phyloP scores from a whole-genome alignment of 2,888 invertebrate genomes.

The Heliconius ethilla region DNA sequence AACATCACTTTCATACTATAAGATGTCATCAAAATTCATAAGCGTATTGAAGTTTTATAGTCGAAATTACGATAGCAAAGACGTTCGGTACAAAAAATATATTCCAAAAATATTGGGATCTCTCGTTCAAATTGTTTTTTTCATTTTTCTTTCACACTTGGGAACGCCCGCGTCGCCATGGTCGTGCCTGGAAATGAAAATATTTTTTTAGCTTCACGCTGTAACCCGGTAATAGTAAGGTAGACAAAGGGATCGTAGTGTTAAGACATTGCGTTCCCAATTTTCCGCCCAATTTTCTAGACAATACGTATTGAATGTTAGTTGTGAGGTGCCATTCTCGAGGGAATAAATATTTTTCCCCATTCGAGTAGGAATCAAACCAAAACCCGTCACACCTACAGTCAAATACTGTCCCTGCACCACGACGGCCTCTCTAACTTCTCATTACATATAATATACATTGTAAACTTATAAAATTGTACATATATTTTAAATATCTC shows the following conservation, averaged over 20 bases:
- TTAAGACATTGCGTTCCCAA: neutral
- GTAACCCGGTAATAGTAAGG: too few species aligned
- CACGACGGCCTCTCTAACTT: too few species aligned
- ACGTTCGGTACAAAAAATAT: conserved; percentile 66
- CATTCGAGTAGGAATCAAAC: neutral
- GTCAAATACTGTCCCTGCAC: too few species aligned
- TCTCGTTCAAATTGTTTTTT: conserved; percentile 44
- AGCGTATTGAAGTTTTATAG: conserved; percentile 69
- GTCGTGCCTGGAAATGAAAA: conserved; percentile 62
- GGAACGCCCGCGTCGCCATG: conserved; percentile 61
- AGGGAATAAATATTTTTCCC: neutral
- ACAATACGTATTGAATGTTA: neutral
- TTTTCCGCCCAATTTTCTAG: neutral
- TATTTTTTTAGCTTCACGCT: neutral
- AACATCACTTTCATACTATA: conserved; percentile 36
- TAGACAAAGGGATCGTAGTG: too few species aligned
- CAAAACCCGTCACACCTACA: neutral
- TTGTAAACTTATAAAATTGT: too few species aligned
- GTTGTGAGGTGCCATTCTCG: too few species aligned
- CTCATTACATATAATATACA: too few species aligned
- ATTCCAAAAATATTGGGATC: conserved; percentile 74
- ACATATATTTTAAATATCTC: too few species aligned
- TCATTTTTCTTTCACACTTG: conserved; percentile 56
- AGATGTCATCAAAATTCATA: conserved; percentile 69
- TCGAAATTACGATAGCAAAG: conserved; percentile 65